Evolutionary conservation across 1,140 invertebrate genomes (phyloP), one percentile per base, ranked within the genome.

Genomic region (Heliconius congener): DNA sequence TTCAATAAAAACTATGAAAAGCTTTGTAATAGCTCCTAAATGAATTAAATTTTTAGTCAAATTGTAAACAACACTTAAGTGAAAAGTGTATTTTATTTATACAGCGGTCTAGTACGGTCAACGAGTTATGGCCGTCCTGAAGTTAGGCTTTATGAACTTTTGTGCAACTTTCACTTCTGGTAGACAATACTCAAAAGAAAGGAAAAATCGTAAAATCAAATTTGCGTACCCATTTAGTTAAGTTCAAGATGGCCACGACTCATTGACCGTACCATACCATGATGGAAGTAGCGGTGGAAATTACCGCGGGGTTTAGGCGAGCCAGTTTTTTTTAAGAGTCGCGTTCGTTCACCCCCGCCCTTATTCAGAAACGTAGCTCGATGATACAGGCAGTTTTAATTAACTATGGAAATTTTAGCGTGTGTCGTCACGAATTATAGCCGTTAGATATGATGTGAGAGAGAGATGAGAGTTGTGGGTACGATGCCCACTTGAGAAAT

Each of bases 241-340:
- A 16, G 4, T 34, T 46, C 11, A 46, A 46, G 42, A 46, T 46
- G 11, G 16, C 50, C 50, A 52, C 16, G 18, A 52, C 50, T 52
- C 16, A 19, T 52, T 5, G 16, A 52, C 18, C 50, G 50, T 52
- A 19, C 50, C 13, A 9, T 52, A 19, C 8, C 60, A 66, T 66
- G 23, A 66, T 66, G 60, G 27, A 27, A 27, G 16, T 30, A 27
- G 60, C 9, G 23, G 60, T 27, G 27, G 60, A 66, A 27, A 66
- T 57, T 57, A 66, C 60, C 27, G 27, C 60, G 23, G 60, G 60
- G 60, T 57, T 57, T 57, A 66, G 60, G 55, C 55, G 55, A 66
- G 60, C 60, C 60, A 27, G 60, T 66, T 66, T 66, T 66, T 23
- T 66, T 66, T 57, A 16, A 66, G 57, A 66, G 60, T 30, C 11